phyloP scores from a whole-genome alignment of 64 coral and sea anemone species.

The Montipora efflorescens region DNA sequence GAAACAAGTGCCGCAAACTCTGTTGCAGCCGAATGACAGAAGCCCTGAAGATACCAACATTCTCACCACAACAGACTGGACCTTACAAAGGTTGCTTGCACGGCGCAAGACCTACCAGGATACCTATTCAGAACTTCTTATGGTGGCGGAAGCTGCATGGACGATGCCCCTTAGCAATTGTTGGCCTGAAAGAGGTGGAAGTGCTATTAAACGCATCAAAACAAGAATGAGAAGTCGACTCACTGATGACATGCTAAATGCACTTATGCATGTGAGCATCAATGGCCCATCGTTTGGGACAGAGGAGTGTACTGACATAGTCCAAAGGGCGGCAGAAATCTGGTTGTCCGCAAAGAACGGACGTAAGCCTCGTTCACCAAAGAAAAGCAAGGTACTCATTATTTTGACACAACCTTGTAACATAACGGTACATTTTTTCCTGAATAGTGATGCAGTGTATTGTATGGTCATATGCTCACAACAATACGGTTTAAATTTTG shows the following conservation, averaged over 20 bases:
- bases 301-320: conserved; percentile 31
- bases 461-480: conserved; percentile 51
- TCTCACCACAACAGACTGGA: conserved; percentile 47
- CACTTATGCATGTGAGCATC: not conserved
- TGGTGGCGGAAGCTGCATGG: conserved; percentile 39
- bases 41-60: conserved; percentile 54
- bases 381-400: conserved; percentile 42
- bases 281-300: not conserved
- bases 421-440: conserved; percentile 41
- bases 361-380: conserved; percentile 46
- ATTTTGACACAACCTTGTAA: conserved; percentile 41
- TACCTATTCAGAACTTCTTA: conserved; percentile 53
- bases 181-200: conserved; percentile 46
- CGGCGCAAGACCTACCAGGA: conserved; percentile 36
- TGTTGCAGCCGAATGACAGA: conserved; percentile 51
- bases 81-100: conserved; percentile 50
- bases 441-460: conserved; percentile 52
- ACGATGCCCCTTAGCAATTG: conserved; percentile 48
- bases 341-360: conserved; percentile 46
- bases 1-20: conserved; percentile 51
- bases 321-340: conserved; percentile 49
- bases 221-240: conserved; percentile 43
- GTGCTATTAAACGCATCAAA: conserved; percentile 39
- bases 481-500: conserved; percentile 57
- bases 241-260: conserved; percentile 40